These are phyloP conservation scores for Reticulitermes speratus DNA, from an alignment of 1,140 invertebrate species.

Conservation along the genomic window DNA sequence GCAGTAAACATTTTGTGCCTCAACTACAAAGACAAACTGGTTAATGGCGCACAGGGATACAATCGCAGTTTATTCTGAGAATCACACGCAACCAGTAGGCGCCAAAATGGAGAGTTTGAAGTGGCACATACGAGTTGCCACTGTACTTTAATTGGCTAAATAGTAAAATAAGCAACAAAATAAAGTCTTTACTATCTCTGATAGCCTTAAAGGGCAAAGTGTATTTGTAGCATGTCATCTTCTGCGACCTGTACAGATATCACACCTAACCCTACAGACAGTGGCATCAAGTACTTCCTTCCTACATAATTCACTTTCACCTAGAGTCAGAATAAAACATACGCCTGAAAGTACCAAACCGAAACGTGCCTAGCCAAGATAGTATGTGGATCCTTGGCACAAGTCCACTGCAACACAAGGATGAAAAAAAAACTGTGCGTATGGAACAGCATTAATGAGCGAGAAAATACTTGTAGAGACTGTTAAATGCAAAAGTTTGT, in stretches of 20 bases:
- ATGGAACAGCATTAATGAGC: neutral
- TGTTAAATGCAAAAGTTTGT: neutral
- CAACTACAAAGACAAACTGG: no score
- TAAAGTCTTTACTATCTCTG: no score
- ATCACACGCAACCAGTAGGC: no score
- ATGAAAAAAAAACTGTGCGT: neutral
- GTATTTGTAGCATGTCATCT: no score
- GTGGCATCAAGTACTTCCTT: neutral
- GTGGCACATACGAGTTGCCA: no score
- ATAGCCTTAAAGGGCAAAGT: no score
- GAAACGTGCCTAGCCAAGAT: neutral
- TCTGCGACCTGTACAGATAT: neutral
- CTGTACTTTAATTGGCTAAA: no score
- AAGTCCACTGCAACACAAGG: neutral
- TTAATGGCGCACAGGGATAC: no score
- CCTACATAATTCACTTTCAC: neutral
- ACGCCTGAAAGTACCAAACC: neutral
- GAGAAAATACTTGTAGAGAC: neutral
- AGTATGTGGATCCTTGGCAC: neutral
- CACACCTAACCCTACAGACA: neutral
- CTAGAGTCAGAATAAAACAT: neutral
- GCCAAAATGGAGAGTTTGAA: no score
- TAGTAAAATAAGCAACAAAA: no score
- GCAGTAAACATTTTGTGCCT: no score
- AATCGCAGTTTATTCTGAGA: no score